A percentile compares a stretch with the other conserved stretches of the same genome.
Evolutionary conservation across 2,797 vertebrate species (phyloP).

Genomic region (Cacajao melanocephalus): DNA sequence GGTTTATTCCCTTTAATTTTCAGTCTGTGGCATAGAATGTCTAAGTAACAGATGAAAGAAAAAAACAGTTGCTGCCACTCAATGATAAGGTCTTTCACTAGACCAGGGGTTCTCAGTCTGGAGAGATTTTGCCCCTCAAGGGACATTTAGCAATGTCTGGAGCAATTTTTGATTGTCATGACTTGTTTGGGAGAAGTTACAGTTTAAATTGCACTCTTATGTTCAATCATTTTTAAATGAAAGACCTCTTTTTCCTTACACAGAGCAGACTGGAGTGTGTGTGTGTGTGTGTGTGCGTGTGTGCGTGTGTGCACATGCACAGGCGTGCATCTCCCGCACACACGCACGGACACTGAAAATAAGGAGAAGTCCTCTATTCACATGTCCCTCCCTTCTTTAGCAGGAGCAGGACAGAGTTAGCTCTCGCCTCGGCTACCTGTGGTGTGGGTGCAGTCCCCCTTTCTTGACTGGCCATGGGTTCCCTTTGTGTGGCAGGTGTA

Average conservation of each 20-base stretch:
- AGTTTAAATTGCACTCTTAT: not conserved
- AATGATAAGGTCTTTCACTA: not conserved
- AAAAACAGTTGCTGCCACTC: not conserved
- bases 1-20: not conserved
- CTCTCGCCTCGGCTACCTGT: not conserved
- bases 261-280: not conserved
- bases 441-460: not conserved
- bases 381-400: not conserved
- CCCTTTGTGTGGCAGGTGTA: not conserved
- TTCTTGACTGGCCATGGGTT: not conserved
- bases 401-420: not conserved
- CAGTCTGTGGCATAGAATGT: not conserved
- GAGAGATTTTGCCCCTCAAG: not conserved
- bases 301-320: too few relatives aligned
- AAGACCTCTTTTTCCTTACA: not conserved
- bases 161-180: not conserved
- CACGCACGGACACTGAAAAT: rapidly evolving
- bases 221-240: not conserved
- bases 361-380: not conserved
- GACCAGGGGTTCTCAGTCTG: not conserved
- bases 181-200: not conserved
- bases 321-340: too few relatives aligned
- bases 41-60: not conserved
- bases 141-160: not conserved
- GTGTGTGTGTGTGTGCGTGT: not conserved